A percentile compares a stretch with the other conserved stretches of the same genome.
Evolutionary conservation across 2,113 vertebrate genomes (phyloP).

Genomic region (Xyrauchen texanus): DNA sequence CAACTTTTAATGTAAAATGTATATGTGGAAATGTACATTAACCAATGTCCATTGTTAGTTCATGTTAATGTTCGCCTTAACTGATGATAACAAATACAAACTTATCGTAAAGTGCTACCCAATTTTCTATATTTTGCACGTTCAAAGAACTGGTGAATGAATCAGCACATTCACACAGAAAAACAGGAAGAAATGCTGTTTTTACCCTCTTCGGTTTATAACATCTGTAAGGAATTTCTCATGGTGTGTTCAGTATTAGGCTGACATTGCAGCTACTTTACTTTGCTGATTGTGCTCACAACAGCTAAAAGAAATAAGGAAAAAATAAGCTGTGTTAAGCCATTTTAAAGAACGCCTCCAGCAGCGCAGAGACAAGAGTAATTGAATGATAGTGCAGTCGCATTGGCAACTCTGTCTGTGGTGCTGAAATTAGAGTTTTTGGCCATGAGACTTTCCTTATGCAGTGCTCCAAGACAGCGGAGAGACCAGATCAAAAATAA

Average conservation of each 20-base stretch:
- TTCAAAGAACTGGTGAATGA: background rate
- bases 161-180: background rate
- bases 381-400: slow-evolving; percentile 16
- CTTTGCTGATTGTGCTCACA: slow-evolving; percentile 24
- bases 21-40: no score
- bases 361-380: slow-evolving; percentile 26
- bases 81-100: no score
- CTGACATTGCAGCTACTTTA: slow-evolving; percentile 14
- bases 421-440: slow-evolving; percentile 53
- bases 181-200: background rate
- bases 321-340: slow-evolving; percentile 41
- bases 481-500: slow-evolving; percentile 15
- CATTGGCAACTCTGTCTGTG: slow-evolving; percentile 39
- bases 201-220: background rate
- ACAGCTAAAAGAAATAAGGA: slow-evolving; percentile 27
- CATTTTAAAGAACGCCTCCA: slow-evolving; percentile 37
- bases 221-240: slow-evolving; percentile 3
- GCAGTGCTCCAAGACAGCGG: background rate
- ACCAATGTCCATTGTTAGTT: no score
- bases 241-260: background rate
- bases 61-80: no score
- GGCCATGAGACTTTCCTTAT: background rate
- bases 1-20: no score
- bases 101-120: no score
- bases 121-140: background rate